phyloP scores from a whole-genome alignment of 1,140 invertebrate species.

The Coptotermes formosanus region DNA sequence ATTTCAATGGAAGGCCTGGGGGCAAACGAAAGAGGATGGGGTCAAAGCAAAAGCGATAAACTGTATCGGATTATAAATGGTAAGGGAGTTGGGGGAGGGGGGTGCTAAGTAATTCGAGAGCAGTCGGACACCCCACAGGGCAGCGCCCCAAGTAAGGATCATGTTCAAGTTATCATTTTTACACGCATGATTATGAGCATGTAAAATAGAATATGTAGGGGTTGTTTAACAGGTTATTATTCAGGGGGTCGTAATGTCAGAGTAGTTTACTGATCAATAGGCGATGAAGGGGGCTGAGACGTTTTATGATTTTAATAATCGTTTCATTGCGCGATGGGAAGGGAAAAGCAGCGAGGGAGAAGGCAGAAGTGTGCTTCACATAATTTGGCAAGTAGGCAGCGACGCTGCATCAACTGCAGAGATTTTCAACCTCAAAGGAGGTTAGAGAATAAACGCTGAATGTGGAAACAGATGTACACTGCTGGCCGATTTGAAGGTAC shows the following conservation, averaged over 20 bases:
- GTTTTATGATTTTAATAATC: constrained; percentile 12
- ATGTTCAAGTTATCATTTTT: constrained; percentile 14
- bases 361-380: background rate
- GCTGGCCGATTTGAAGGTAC: too few relatives aligned
- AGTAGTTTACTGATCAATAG: constrained; percentile 4
- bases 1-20: background rate
- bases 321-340: background rate
- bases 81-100: background rate
- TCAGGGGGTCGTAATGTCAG: background rate
- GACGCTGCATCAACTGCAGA: too few relatives aligned
- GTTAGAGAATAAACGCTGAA: too few relatives aligned
- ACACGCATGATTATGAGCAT: background rate
- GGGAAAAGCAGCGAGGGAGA: background rate
- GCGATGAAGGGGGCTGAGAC: background rate
- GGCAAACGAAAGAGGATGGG: background rate
- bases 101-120: background rate
- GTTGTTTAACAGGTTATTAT: background rate
- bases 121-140: background rate
- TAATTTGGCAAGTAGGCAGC: too few relatives aligned
- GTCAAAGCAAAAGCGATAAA: background rate
- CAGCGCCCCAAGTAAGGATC: background rate
- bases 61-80: constrained; percentile 8
- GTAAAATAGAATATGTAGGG: background rate
- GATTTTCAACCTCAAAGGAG: too few relatives aligned
- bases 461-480: too few relatives aligned